Evolutionary conservation across 2,113 vertebrate genomes (phyloP).

Genomic region (Eptatretus burgeri): DNA sequence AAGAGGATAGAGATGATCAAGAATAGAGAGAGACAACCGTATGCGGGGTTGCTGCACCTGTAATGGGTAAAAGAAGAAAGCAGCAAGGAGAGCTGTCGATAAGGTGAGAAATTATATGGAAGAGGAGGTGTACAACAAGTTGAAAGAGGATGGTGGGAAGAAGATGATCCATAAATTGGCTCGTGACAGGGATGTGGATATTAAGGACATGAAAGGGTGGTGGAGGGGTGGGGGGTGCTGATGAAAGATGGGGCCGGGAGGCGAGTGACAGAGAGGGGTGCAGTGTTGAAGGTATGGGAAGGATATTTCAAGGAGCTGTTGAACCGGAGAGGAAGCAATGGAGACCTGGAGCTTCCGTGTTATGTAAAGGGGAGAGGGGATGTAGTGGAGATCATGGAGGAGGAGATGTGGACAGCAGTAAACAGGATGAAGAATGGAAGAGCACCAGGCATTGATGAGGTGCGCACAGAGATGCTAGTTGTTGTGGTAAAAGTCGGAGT

Average conservation of each 20-base stretch:
- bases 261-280: neutral
- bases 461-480: neutral
- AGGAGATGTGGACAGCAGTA: neutral
- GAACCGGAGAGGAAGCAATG: neutral
- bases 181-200: too few species aligned
- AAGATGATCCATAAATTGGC: too few species aligned
- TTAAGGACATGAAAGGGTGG: neutral
- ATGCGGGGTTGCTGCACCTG: too few species aligned
- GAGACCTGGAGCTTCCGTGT: neutral
- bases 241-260: neutral
- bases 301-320: neutral
- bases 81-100: too few species aligned
- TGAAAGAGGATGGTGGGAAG: too few species aligned
- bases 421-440: neutral
- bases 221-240: neutral
- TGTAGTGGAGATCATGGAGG: neutral
- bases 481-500: too few species aligned
- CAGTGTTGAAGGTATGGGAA: neutral
- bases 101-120: too few species aligned
- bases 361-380: neutral
- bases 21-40: too few species aligned
- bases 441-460: neutral
- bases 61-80: too few species aligned
- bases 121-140: too few species aligned
- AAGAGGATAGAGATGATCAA: too few species aligned